Base-by-base conservation (phyloP, 2,888 invertebrate species). In the Marasmarcha lunaedactyla region DNA sequence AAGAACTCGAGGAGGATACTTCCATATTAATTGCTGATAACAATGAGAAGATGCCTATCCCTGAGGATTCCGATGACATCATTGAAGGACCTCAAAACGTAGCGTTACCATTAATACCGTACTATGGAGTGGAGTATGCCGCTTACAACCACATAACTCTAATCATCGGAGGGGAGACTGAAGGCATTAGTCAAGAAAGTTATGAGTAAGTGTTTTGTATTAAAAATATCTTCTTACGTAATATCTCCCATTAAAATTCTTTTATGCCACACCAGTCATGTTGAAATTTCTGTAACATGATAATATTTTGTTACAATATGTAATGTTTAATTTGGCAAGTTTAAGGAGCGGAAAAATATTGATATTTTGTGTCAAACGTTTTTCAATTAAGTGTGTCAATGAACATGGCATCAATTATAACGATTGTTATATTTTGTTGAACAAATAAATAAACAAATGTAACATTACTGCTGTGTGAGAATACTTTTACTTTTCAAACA, bases 111-210 rank as follows among this genome's bases (percentile, higher is more conserved):
- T 61, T 87, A 25, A 44, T 87, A 35, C 88, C 90, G 25, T 92
- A 92, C 61, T 88, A 87, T 57, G 62, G 85, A 37, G 64, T 88
- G 1, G 77, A 89, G 52, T 91, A 85, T 65, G 58, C 76, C 1
- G 53, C 67, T 15, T 62, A 72, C 36, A 66, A 79, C 15, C 85
- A 89, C 48, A 84, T 88, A 15, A 86, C 90, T 20, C 63, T 97
- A 2, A 85, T 97, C 26, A 83, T 97, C 49, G 95, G 96, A 10
- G 96, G 96, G 6, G 97, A 97, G 74, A 94, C 94, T 5, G 88
- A 91, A 64, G 95, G 97, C 0, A 81, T 97, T n/a, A 93, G 93
- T 73, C 63, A 83, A 13, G 86, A 90, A 15, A 90, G 92, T 3
- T 89, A 89, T 56, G 70, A 54, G 88, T 88, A 61, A 60, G 60